Percentiles rank a stretch among this genome's conserved stretches.
Conservation (phyloP, 1,140 invertebrate genomes). For the Archivesica marissinica region DNA sequence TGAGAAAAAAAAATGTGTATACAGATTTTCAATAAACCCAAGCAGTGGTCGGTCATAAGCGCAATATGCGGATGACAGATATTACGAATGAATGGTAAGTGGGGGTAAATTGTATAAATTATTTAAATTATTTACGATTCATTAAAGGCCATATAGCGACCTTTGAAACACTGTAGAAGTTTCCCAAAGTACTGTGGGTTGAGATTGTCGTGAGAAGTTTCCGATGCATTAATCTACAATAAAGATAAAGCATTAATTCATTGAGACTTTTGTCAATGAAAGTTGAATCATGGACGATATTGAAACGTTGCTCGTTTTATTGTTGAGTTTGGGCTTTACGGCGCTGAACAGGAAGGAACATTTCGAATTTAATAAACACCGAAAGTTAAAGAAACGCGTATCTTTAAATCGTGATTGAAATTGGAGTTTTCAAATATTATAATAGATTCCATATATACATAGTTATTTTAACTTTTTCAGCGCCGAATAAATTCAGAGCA, state of each 20-base stretch:
- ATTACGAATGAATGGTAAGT: slow-evolving; percentile 17
- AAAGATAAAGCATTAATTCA: neutral
- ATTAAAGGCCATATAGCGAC: slow-evolving; percentile 12
- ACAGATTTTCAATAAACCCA: slow-evolving; percentile 9
- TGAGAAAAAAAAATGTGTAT: neutral
- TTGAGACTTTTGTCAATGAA: neutral
- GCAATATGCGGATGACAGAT: neutral
- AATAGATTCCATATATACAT: neutral
- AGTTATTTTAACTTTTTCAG: no score
- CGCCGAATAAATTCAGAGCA: no score
- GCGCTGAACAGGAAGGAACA: no score
- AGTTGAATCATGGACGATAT: no score
- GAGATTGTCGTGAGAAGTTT: neutral
- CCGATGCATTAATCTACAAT: neutral
- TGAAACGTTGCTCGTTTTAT: no score
- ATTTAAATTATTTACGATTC: slow-evolving; percentile 12
- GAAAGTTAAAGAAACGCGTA: no score
- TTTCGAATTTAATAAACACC: no score
- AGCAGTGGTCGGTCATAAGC: neutral
- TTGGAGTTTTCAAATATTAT: neutral
- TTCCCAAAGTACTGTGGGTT: neutral
- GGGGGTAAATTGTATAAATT: slow-evolving; percentile 31
- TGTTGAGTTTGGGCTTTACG: no score
- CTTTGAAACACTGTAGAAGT: slow-evolving; percentile 12
- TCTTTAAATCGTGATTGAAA: neutral